Evolutionary conservation across 2,888 invertebrate genomes (phyloP), one percentile per base, ranked within the genome.

Genomic region (Drosophila borborema): DNA sequence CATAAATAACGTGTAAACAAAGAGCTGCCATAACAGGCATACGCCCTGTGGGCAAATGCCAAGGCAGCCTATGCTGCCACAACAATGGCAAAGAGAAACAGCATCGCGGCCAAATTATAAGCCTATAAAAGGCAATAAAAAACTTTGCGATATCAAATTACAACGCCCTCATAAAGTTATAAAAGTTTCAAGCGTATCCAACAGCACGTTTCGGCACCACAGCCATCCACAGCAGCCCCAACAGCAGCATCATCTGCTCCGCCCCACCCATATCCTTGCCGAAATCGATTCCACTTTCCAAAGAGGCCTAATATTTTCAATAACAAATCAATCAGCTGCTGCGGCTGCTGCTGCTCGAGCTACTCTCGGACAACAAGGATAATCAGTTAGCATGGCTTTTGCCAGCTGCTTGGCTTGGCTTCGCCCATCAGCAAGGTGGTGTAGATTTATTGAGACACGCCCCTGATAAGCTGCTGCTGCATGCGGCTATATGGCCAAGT

Each of bases 71-170:
- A 64, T 40, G 72, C 64, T 67, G 77, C 69, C 74, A 59, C 80
- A 74, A 68, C 75, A 84, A 51, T 59, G 65, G 38, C 46, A 40
- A 34, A 34, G 9, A 75, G 61, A 66, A 69, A 74, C 82, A 89
- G 75, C 89, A 86, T 89, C 90, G 88, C 85, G 88, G 86, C 85
- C 90, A 89, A 86, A 86, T 86, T 86, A 86, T 86, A 86, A 89
- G 90, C 88, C 85, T 89, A 86, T 86, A 86, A 86, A 86, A 86
- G 90, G 90, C 90, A 86, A 86, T 86, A 86, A 86, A 86, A 85
- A 85, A 85, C 87, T 86, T 86, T 86, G 88, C 82, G 85, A 86
- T 86, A 86, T 86, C 85, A 89, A 86, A 86, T 86, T 86, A 86
- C 85, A 89, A 85, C 85, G 88, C 88, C 90, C 85, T 86, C 85